Evolutionary conservation across 1,140 invertebrate genomes (phyloP).

Genomic region (Myzus persicae): DNA sequence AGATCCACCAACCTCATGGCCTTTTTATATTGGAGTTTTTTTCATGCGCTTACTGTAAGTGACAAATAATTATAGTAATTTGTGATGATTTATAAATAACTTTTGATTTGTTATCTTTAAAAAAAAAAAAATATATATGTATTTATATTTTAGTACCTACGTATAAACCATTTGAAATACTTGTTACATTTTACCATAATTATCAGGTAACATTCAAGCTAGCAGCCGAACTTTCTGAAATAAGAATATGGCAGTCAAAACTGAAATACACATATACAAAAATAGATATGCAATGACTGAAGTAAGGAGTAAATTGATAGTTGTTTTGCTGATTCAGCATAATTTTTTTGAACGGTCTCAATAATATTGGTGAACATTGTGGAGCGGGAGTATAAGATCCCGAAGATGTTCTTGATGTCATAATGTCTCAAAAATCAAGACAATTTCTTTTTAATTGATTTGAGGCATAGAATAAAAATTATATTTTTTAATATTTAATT

Average conservation of each 20-base stretch:
- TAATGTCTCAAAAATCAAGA: not conserved
- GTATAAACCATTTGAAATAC: fast-evolving
- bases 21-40: no score
- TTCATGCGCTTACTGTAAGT: no score
- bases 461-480: not conserved
- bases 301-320: not conserved
- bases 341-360: not conserved
- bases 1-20: no score
- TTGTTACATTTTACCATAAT: not conserved
- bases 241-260: not conserved
- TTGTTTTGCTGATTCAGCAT: not conserved
- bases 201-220: not conserved
- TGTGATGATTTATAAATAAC: no score
- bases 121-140: no score
- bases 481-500: not conserved
- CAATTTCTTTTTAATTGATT: not conserved
- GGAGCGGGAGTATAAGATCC: not conserved
- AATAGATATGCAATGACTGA: not conserved
- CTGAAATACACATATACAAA: not conserved
- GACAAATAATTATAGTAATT: no score
- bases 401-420: not conserved
- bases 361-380: not conserved
- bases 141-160: no score
- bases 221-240: not conserved
- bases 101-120: no score